Percentiles rank a stretch among this genome's conserved stretches.
phyloP scores from a whole-genome alignment of 1,140 invertebrate species.

The Drosophila eugracilis region DNA sequence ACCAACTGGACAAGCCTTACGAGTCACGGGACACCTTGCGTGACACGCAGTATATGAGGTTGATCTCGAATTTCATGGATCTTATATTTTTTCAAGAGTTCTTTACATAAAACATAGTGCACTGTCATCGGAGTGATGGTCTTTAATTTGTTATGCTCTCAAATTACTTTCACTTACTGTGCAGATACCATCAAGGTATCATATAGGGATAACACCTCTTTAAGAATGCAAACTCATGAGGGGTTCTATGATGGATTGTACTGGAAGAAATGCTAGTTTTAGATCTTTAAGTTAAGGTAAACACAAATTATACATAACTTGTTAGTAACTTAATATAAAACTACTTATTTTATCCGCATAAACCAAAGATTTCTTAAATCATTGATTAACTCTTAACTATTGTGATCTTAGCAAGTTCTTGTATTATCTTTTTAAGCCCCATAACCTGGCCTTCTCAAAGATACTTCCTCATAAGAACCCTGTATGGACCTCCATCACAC shows the following conservation, averaged over 20 bases:
- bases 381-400: neutral
- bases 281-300: no score
- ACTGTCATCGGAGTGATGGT: slow-evolving; percentile 4
- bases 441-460: no score
- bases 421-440: no score
- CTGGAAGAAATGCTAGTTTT: no score
- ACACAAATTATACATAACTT: no score
- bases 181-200: neutral
- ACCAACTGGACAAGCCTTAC: slow-evolving; percentile 3
- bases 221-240: neutral
- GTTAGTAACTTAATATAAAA: neutral
- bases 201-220: neutral
- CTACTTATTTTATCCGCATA: neutral
- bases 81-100: slow-evolving; percentile 20
- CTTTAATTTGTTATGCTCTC: neutral
- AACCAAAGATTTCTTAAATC: neutral
- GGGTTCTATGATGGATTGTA: no score
- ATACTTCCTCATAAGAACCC: no score
- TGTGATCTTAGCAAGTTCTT: neutral
- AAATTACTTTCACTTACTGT: slow-evolving; percentile 4
- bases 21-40: slow-evolving; percentile 25
- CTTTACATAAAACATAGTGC: neutral
- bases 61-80: slow-evolving; percentile 20
- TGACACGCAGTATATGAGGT: slow-evolving; percentile 20
- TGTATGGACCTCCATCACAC: no score